Evolutionary conservation across 2,113 vertebrate genomes (phyloP).

Genomic region (Oncorhynchus kisutch): DNA sequence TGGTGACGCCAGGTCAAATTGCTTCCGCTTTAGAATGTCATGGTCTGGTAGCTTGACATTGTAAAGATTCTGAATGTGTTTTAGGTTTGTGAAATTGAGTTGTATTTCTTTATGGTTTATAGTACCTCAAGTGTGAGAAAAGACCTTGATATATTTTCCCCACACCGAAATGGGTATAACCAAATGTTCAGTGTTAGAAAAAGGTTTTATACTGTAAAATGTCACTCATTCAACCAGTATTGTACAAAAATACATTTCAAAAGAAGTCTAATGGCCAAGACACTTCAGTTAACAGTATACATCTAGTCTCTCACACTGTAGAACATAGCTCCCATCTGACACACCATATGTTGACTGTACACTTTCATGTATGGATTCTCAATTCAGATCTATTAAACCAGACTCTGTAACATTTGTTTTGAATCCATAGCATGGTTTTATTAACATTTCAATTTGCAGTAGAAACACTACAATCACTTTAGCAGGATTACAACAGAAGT

Average conservation of each 20-base stretch:
- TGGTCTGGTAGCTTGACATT: neutral
- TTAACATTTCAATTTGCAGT: neutral
- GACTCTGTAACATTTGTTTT: neutral
- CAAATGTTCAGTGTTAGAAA: constrained; percentile 47
- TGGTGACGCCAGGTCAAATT: too few species aligned
- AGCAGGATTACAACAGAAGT: neutral
- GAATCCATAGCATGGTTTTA: neutral
- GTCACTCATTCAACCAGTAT: constrained; percentile 44
- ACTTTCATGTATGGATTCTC: constrained; percentile 51
- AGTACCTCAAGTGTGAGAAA: constrained; percentile 18
- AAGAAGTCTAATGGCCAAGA: constrained; percentile 55
- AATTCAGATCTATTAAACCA: constrained; percentile 55
- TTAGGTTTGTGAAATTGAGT: too few species aligned
- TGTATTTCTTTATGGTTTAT: neutral
- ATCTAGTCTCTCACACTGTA: neutral
- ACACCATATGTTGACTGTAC: constrained; percentile 46
- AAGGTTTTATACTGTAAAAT: constrained; percentile 42
- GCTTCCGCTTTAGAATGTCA: too few species aligned
- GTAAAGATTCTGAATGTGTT: too few species aligned
- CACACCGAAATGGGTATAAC: constrained; percentile 35
- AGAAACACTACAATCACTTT: neutral
- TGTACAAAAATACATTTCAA: constrained; percentile 49
- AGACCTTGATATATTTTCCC: constrained; percentile 57
- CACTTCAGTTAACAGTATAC: constrained; percentile 45
- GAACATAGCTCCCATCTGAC: neutral